phyloP scores from a whole-genome alignment of 1,140 invertebrate species.

The Globodera rostochiensis region DNA sequence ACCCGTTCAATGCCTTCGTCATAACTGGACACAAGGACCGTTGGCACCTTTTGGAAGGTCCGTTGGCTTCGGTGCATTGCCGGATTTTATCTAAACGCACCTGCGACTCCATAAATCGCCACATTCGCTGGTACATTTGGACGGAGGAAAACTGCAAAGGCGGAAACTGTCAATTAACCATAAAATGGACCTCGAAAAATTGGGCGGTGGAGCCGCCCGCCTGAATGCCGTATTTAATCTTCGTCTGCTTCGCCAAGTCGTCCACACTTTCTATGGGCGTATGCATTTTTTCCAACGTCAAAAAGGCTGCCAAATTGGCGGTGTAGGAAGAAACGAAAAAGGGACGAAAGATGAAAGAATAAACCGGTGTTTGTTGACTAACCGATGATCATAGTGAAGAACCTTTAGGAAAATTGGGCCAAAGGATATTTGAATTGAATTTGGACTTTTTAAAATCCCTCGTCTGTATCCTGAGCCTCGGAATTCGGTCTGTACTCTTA shows the following conservation, averaged over 20 bases:
- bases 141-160: slow-evolving; percentile 75
- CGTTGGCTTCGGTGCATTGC: background rate
- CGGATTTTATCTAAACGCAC: slow-evolving; percentile 66
- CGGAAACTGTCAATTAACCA: background rate
- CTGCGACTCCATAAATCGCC: slow-evolving; percentile 87
- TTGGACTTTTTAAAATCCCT: no score
- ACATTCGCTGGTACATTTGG: slow-evolving; percentile 87
- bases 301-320: slow-evolving; percentile 91
- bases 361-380: background rate
- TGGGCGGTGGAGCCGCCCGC: slow-evolving; percentile 83
- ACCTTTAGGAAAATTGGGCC: slow-evolving; percentile 71
- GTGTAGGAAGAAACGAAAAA: slow-evolving; percentile 82
- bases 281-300: slow-evolving; percentile 87
- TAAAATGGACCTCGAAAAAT: slow-evolving; percentile 79
- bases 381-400: slow-evolving; percentile 92
- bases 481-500: no score
- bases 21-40: slow-evolving; percentile 77
- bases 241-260: slow-evolving; percentile 87
- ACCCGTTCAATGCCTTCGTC: slow-evolving; percentile 82
- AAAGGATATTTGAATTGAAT: no score
- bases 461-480: no score
- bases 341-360: background rate
- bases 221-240: slow-evolving; percentile 90
- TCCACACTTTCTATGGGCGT: slow-evolving; percentile 90
- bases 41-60: slow-evolving; percentile 43